phyloP scores from a whole-genome alignment of 2,888 invertebrate genomes.

The Bellardia bayeri region DNA sequence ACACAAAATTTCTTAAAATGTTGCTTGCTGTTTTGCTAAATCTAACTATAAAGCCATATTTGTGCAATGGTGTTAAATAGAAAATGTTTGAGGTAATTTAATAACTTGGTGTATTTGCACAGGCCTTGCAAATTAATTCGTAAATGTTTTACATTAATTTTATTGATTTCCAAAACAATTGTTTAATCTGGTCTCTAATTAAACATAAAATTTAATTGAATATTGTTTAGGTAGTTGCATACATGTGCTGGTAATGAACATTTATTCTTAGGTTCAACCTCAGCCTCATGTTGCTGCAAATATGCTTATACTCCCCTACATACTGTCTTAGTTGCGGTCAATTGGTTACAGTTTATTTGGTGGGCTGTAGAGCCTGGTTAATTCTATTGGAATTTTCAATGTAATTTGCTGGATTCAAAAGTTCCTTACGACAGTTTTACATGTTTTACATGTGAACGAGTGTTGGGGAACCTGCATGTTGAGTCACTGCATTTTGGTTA shows the following conservation, averaged over 20 bases:
- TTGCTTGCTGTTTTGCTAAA: neutral
- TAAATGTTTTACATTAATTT: neutral
- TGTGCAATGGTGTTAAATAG: neutral
- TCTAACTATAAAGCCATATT: neutral
- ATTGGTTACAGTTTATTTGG: constrained; percentile 38
- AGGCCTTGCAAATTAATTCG: neutral
- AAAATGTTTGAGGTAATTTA: neutral
- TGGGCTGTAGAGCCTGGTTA: constrained; percentile 39
- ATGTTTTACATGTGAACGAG: neutral
- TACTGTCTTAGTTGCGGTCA: constrained; percentile 53
- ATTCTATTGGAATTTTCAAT: constrained; percentile 54
- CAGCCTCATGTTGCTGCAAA: no score
- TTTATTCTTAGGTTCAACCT: no score
- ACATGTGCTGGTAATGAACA: neutral
- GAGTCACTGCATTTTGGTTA: neutral
- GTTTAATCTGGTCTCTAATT: constrained; percentile 49
- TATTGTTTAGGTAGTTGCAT: constrained; percentile 33
- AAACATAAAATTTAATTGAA: constrained; percentile 64
- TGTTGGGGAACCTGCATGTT: neutral
- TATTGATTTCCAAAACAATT: constrained; percentile 52
- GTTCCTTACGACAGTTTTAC: neutral
- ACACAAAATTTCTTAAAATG: neutral
- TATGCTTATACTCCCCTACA: neutral
- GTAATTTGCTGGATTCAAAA: constrained; percentile 42
- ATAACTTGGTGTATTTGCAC: neutral